phyloP scores from a whole-genome alignment of 2,888 invertebrate species.

The Serripes groenlandicus region DNA sequence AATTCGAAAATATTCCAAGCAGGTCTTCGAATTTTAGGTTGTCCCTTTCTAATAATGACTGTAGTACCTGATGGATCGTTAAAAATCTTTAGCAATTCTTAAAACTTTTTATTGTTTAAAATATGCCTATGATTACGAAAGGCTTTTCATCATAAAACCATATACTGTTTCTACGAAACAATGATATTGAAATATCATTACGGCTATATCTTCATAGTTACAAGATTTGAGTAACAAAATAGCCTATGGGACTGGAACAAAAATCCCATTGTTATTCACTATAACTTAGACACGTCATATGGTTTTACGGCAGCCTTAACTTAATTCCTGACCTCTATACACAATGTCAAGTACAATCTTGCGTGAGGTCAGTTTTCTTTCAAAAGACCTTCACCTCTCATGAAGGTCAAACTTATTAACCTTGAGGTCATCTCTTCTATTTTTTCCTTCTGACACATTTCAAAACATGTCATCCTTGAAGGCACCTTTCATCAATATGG shows the following conservation, averaged over 20 bases:
- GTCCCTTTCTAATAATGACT: no score
- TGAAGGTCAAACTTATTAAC: not conserved
- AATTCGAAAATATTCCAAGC: no score
- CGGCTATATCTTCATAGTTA: not conserved
- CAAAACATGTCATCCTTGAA: not conserved
- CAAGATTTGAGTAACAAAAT: not conserved
- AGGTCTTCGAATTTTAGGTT: no score
- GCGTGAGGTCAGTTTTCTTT: not conserved
- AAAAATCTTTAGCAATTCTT: no score
- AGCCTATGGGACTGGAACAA: no score
- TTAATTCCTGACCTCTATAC: not conserved
- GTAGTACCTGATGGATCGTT: no score
- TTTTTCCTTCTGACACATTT: slow-evolving; percentile 1
- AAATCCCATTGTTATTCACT: no score
- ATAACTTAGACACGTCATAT: not conserved
- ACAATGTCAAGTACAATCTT: not conserved
- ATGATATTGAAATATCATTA: not conserved
- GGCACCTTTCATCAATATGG: slow-evolving; percentile 49
- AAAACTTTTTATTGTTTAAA: no score
- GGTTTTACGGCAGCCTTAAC: not conserved
- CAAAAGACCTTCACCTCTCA: not conserved
- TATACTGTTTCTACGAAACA: not conserved
- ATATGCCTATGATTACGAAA: not conserved
- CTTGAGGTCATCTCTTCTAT: not conserved
- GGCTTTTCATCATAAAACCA: not conserved